Percentiles rank a stretch among this genome's conserved stretches.
phyloP scores from a whole-genome alignment of 2,888 invertebrate species.

The Nemotelus pantherinus region DNA sequence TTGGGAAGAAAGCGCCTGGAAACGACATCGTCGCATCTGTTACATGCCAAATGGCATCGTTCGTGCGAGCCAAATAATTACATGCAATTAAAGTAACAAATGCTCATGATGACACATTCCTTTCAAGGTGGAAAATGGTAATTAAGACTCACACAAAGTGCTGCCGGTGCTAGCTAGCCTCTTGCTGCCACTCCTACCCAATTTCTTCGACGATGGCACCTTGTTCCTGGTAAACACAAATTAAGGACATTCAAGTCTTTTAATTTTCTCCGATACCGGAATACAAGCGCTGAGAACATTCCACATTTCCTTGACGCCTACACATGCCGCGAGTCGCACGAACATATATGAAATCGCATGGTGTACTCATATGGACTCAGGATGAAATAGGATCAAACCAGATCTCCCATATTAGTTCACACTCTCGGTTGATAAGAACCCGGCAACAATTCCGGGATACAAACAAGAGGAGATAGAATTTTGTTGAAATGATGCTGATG shows the following conservation, averaged over 20 bases:
- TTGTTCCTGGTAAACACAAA: not conserved
- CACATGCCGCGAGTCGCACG: not conserved
- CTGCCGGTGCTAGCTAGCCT: not conserved
- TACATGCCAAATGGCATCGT: slow-evolving; percentile 16
- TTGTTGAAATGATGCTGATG: not conserved
- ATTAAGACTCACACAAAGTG: slow-evolving; percentile 34
- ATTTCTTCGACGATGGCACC: no score
- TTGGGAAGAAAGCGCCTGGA: not conserved
- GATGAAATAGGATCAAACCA: not conserved
- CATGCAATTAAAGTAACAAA: slow-evolving; percentile 45
- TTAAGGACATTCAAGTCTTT: slow-evolving; percentile 32
- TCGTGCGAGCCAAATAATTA: slow-evolving; percentile 35
- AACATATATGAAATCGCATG: not conserved
- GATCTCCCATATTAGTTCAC: slow-evolving; percentile 13
- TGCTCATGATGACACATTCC: slow-evolving; percentile 43
- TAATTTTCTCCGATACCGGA: slow-evolving; percentile 9
- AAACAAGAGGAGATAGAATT: not conserved
- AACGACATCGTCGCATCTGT: slow-evolving; percentile 26
- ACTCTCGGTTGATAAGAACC: not conserved
- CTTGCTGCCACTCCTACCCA: not conserved
- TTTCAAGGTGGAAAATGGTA: slow-evolving; percentile 32
- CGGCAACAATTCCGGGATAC: not conserved
- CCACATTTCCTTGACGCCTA: not conserved
- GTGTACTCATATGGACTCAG: not conserved
- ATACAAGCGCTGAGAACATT: slow-evolving; percentile 27